Percentiles rank a stretch among this genome's conserved stretches.
These are phyloP conservation scores for Hydrophis major DNA, from an alignment of 2,797 vertebrate genomes.

Conservation along the genomic window DNA sequence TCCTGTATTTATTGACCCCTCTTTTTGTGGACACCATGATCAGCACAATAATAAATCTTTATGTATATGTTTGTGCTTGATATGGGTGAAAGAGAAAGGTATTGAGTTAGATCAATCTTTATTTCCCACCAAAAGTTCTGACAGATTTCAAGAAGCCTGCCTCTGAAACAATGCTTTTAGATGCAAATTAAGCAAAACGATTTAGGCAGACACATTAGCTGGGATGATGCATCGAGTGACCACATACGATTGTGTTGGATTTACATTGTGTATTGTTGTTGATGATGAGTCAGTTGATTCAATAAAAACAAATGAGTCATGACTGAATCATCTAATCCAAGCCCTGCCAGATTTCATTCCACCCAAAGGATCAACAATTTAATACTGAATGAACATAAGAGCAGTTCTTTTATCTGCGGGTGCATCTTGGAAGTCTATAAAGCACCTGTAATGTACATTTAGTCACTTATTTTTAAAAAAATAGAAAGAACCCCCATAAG, in stretches of 20 bases:
- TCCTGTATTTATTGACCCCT: not conserved
- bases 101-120: not conserved
- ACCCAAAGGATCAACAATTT: not conserved
- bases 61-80: not conserved
- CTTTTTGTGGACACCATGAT: not conserved
- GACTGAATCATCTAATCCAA: not conserved
- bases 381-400: not conserved
- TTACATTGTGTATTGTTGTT: not conserved
- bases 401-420: not conserved
- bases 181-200: not conserved
- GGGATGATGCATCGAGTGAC: not conserved
- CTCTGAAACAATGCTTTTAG: not conserved
- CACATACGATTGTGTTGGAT: not conserved
- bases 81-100: not conserved
- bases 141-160: not conserved
- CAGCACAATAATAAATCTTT: not conserved
- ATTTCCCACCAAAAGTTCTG: not conserved
- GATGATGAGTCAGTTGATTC: not conserved
- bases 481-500: not conserved
- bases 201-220: not conserved
- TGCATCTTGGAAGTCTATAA: not conserved
- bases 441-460: not conserved
- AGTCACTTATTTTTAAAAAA: not conserved
- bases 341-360: not conserved
- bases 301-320: not conserved